These are phyloP conservation scores for Hassar affinis DNA, from an alignment of 2,113 vertebrate genomes.

Conservation along the genomic window DNA sequence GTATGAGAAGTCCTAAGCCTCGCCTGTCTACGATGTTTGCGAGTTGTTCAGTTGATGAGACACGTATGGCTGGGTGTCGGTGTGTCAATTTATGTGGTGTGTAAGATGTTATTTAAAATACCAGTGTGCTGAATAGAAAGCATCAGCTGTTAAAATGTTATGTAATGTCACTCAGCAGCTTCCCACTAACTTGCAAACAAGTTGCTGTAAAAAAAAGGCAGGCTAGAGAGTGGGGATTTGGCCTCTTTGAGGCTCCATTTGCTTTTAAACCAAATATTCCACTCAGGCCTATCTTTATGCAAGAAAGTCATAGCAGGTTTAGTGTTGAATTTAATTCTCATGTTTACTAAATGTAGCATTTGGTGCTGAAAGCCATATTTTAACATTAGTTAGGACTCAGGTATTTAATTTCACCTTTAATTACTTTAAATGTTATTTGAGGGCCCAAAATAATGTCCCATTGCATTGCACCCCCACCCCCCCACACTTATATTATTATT, in stretches of 20 bases:
- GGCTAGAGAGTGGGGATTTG: not conserved
- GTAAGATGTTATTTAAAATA: constrained; percentile 5
- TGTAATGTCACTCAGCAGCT: constrained; percentile 3
- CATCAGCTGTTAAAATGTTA: not conserved
- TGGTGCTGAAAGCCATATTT: not conserved
- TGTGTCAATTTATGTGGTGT: not conserved
- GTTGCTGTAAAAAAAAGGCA: not conserved
- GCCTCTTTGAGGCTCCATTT: constrained; percentile 21
- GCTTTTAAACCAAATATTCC: constrained; percentile 11
- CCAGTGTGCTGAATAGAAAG: constrained; percentile 19
- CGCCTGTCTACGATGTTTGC: not conserved
- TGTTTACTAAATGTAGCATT: not conserved
- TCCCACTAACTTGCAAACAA: not conserved
- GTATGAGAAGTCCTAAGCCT: constrained; percentile 18
- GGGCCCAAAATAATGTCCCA: not conserved
- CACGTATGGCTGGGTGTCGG: constrained; percentile 5
- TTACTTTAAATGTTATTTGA: no score
- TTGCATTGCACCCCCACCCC: not conserved
- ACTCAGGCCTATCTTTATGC: constrained; percentile 50
- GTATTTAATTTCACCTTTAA: not conserved
- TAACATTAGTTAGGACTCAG: not conserved
- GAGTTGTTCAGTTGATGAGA: not conserved
- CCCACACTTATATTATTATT: not conserved
- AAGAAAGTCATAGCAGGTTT: constrained; percentile 21
- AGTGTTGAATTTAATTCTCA: not conserved